Evolutionary conservation across 2,797 vertebrate genomes (phyloP).

Genomic region (Arnoldichthys spilopterus): DNA sequence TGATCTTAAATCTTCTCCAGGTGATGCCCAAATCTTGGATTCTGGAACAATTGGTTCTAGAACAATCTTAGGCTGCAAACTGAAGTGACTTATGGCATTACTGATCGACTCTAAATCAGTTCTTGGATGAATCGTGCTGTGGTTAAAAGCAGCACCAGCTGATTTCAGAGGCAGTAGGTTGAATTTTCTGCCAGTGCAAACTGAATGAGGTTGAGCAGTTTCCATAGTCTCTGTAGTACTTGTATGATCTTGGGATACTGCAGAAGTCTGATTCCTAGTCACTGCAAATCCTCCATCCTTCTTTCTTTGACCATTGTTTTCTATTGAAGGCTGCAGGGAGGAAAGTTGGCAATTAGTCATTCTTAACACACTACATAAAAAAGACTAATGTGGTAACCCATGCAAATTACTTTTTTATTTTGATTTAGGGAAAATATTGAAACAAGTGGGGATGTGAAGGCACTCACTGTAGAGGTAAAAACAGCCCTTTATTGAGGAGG

Average conservation of each 20-base stretch:
- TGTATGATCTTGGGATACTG: constrained; percentile 29
- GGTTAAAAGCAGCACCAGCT: constrained; percentile 19
- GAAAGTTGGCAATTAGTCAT: constrained; percentile 51
- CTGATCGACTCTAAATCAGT: constrained; percentile 16
- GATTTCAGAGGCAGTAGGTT: constrained; percentile 36
- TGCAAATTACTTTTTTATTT: constrained; percentile 6
- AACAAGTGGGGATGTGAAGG: constrained; percentile 34
- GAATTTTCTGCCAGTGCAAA: constrained; percentile 39
- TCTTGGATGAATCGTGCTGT: constrained; percentile 27
- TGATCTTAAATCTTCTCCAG: constrained; percentile 14
- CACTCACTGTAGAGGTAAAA: constrained; percentile 23
- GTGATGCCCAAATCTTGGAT: constrained; percentile 17
- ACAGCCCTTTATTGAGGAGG: constrained; percentile 39
- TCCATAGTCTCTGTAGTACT: constrained; percentile 36
- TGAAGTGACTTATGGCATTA: constrained; percentile 5
- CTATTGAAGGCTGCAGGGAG: constrained; percentile 46
- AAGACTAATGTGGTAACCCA: neutral
- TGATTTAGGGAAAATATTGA: neutral
- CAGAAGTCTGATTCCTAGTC: constrained; percentile 33
- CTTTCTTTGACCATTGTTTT: constrained; percentile 38
- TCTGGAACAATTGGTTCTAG: constrained; percentile 34
- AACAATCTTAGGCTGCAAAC: constrained; percentile 55
- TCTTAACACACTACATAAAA: constrained; percentile 30
- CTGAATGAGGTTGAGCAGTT: constrained; percentile 32
- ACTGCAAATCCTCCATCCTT: constrained; percentile 30